Base-by-base conservation (phyloP, 2,888 invertebrate species). In the Caenorhabditis auriculariae region DNA sequence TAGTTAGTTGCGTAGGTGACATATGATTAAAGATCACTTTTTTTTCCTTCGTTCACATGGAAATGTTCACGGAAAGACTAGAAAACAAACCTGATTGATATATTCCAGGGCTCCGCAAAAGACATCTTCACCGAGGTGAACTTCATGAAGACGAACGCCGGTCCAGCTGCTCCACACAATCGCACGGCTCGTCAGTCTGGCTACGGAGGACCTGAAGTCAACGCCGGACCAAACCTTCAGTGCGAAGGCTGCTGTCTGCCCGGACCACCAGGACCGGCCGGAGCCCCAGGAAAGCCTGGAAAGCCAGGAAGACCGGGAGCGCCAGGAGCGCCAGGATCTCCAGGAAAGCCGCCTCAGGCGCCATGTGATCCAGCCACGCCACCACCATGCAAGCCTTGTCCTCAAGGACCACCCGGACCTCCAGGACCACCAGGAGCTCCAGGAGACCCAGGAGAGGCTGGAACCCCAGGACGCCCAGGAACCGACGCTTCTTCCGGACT, bases 391-490 rank as follows among this genome's bases (percentile, higher is more conserved):
- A 57, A 52, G 45, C 68, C 66, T 7, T 69, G 65, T 54, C 65
- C 65, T 29, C 65, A n/a, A n/a, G n/a, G n/a, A n/a, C n/a, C n/a
- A n/a, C n/a, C n/a, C n/a, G n/a, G n/a, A n/a, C n/a, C n/a, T 23
- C 57, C 52, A 43, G 59, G 59, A 35, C 67, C 69, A 35, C 66
- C 55, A 28, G 74, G 75, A 60, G 68, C 72, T 43, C 70, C 55
- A 29, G 60, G 74, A 54, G 61, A 67, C 32, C 71, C 75, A 5
- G 75, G 75, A 58, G 67, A 64, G 60, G 61, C 65, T 24, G 69
- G 69, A 47, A 44, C 59, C 29, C 49, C 64, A 29, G 64, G 66
- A n/a, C 52, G 63, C 9, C 59, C 62, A 6, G 66, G 66, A 44
- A 58, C 37, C 52, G 66, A 66, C 32, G 61, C 58, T 4, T 46